Evolutionary conservation across 2,888 invertebrate species (phyloP).

Genomic region (Calameuta filiformis): DNA sequence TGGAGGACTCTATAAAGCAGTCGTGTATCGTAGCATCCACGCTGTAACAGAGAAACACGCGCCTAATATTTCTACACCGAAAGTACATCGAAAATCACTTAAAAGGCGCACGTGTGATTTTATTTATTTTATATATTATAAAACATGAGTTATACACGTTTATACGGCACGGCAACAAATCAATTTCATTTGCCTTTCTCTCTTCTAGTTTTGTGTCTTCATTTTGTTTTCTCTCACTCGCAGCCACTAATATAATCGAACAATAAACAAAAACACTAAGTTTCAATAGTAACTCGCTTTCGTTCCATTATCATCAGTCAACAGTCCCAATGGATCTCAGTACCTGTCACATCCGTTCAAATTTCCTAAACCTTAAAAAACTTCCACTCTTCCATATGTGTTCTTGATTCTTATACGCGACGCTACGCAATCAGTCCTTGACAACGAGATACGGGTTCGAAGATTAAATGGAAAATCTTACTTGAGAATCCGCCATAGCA

Average conservation of each 20-base stretch:
- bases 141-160: neutral
- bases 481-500: neutral
- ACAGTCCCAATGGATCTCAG: neutral
- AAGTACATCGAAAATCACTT: neutral
- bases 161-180: neutral
- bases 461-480: neutral
- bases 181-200: conserved; percentile 15
- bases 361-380: neutral
- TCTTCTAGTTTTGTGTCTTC: conserved; percentile 1
- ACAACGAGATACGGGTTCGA: neutral
- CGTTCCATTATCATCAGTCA: neutral
- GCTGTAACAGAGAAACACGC: neutral
- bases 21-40: neutral
- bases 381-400: neutral
- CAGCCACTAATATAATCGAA: conserved; percentile 2
- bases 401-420: neutral
- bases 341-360: neutral
- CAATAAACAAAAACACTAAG: neutral
- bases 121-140: neutral
- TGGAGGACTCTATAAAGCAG: neutral
- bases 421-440: neutral
- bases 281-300: neutral
- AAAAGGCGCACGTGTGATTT: neutral
- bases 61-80: neutral
- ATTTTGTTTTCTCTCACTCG: neutral